phyloP scores from a whole-genome alignment of 2,888 invertebrate genomes.

The Microctonus brassicae region DNA sequence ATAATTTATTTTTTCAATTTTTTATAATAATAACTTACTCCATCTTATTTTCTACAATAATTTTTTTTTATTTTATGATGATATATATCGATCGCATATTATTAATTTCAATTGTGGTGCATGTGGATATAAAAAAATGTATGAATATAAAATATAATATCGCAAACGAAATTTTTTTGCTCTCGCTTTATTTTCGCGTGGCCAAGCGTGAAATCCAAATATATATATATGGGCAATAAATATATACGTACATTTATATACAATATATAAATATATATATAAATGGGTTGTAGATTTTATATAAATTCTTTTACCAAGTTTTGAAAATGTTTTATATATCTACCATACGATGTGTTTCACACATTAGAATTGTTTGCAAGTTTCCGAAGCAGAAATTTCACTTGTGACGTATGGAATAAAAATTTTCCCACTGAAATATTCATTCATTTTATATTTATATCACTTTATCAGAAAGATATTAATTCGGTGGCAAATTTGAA shows the following conservation, averaged over 20 bases:
- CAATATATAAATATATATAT: not conserved
- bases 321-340: slow-evolving; percentile 49
- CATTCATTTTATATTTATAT: too few species aligned
- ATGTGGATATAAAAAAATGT: not conserved
- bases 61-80: too few species aligned
- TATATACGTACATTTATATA: slow-evolving; percentile 4
- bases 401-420: too few species aligned
- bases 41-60: too few species aligned
- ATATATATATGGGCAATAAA: slow-evolving; percentile 6
- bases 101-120: not conserved
- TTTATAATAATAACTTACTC: too few species aligned
- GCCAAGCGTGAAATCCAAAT: slow-evolving; percentile 11
- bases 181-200: slow-evolving; percentile 16
- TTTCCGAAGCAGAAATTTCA: slow-evolving; percentile 1
- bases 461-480: too few species aligned
- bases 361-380: slow-evolving; percentile 38
- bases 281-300: not conserved
- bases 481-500: too few species aligned
- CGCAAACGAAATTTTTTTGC: not conserved
- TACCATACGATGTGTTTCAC: slow-evolving; percentile 19
- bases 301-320: slow-evolving; percentile 12
- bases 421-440: too few species aligned
- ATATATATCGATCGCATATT: not conserved
- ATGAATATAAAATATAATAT: too few species aligned
- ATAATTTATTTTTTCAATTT: too few species aligned